Evolutionary conservation across 1,140 invertebrate genomes (phyloP), one percentile per base, ranked within the genome.

Genomic region (Antheraea mylitta): DNA sequence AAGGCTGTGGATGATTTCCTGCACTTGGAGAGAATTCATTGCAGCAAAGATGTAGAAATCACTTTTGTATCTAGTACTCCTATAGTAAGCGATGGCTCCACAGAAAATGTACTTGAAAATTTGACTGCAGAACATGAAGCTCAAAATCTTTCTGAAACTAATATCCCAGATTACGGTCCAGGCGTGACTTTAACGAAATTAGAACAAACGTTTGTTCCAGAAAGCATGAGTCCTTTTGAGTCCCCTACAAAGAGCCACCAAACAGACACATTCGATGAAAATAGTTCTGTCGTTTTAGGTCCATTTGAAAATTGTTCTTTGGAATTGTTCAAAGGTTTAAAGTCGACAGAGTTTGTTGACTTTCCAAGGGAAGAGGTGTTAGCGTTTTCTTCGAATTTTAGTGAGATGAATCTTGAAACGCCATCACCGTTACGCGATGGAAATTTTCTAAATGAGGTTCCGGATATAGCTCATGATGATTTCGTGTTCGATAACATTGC

Each of bases 231-330:
- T 65, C 89, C 89, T 8, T 86, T 86, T 42, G 89, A 91, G 67
- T 91, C 89, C 58, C 89, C 87, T 7, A 87, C 88, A 8, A 91
- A 90, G 80, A 91, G 87, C 70, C 89, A 90, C 42, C 88, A 83
- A 18, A 90, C 87, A 7, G 87, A 91, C 58, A 90, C 88, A 4
- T 90, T 90, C 48, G 86, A 91, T 45, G 86, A 92, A 75, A 90
- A 92, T 66, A 91, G 89, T 66, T 93, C 91, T 42, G 93, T 94
- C 5, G 92, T 94, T 45, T 76, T 94, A 18, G 94, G 94, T 1
- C 92, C 93, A 0, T 94, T 93, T 74, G 93, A 94, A 77, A 93
- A 94, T 74, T 93, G 91, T 70, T 89, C 92, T 0, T 72, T 94
- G 18, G 93, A 94, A 70, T 84, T 92, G 18, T 93, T 92, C 72